phyloP scores from a whole-genome alignment of 2,113 vertebrate genomes.

The Mus pahari region DNA sequence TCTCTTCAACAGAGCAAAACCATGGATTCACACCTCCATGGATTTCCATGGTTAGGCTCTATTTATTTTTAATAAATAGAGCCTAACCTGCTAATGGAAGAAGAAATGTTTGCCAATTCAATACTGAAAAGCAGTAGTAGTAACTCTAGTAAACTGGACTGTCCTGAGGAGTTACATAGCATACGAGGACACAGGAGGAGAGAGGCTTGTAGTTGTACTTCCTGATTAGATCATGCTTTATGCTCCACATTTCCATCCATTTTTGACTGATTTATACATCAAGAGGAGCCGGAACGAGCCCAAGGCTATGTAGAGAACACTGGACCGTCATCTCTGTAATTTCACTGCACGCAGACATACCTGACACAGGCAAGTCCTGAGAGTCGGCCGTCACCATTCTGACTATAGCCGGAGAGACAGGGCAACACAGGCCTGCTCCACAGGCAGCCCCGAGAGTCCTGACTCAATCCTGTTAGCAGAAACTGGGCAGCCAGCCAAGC shows the following conservation, averaged over 20 bases:
- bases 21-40: neutral
- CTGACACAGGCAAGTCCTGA: neutral
- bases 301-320: neutral
- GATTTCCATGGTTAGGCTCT: neutral
- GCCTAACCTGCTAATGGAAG: neutral
- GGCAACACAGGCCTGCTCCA: neutral
- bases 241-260: neutral
- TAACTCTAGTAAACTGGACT: neutral
- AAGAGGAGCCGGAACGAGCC: neutral
- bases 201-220: neutral
- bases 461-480: neutral
- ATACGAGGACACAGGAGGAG: neutral
- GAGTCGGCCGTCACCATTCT: neutral
- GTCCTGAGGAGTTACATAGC: neutral
- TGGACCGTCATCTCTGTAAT: neutral
- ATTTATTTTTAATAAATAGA: constrained; percentile 5
- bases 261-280: neutral
- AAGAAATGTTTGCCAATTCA: neutral
- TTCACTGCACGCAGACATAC: neutral
- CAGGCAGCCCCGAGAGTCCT: neutral
- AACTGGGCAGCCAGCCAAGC: neutral
- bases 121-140: neutral
- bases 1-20: neutral
- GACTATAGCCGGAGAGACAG: neutral
- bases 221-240: neutral